These are phyloP conservation scores for Archips crataeganus DNA, from an alignment of 2,888 invertebrate genomes.

Conservation along the genomic window DNA sequence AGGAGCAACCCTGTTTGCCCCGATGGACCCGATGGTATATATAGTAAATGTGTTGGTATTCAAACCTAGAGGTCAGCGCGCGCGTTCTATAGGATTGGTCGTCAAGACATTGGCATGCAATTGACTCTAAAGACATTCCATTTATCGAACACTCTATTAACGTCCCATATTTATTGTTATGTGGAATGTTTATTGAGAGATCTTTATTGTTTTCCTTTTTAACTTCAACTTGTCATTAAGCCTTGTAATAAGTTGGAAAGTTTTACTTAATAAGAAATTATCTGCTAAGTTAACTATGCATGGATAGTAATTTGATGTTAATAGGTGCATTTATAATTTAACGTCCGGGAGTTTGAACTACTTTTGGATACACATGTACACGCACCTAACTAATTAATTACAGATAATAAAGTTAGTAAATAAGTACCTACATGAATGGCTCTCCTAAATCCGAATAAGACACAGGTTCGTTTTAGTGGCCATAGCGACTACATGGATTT, in stretches of 20 bases:
- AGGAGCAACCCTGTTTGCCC: background rate
- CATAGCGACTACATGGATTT: background rate
- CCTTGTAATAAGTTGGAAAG: too few relatives aligned
- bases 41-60: constrained; percentile 5
- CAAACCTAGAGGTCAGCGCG: constrained; percentile 50
- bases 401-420: too few relatives aligned
- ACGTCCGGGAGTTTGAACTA: too few relatives aligned
- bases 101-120: constrained; percentile 52
- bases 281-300: too few relatives aligned
- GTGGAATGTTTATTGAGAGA: background rate
- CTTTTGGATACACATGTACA: background rate
- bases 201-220: background rate
- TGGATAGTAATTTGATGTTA: too few relatives aligned
- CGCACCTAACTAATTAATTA: too few relatives aligned
- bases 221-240: background rate
- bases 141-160: constrained; percentile 8
- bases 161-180: background rate
- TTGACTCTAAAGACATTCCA: constrained; percentile 8
- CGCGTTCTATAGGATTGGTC: constrained; percentile 49
- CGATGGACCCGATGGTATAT: background rate
- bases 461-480: background rate
- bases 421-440: background rate
- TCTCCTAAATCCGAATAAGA: background rate
- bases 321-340: too few relatives aligned
- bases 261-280: too few relatives aligned